A percentile compares a stretch with the other conserved stretches of the same genome.
These are phyloP conservation scores for Parasteatoda lunata DNA, from an alignment of 2,888 invertebrate species.

Conservation along the genomic window DNA sequence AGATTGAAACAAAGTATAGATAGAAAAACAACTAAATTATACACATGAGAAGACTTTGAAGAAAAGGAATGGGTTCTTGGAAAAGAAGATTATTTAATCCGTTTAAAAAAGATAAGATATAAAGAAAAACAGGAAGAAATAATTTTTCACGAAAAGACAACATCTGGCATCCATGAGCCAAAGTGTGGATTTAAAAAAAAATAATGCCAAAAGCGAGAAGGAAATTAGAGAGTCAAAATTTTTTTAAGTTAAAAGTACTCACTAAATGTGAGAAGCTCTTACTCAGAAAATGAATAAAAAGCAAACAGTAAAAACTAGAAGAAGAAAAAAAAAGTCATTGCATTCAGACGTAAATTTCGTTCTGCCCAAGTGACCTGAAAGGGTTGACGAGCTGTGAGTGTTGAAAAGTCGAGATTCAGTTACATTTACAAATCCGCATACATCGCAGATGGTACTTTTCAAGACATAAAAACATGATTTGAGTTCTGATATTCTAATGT, in stretches of 20 bases:
- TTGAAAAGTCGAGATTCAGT: slow-evolving; percentile 56
- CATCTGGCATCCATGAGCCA: slow-evolving; percentile 65
- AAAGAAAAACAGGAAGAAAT: slow-evolving; percentile 63
- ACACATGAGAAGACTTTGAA: slow-evolving; percentile 42
- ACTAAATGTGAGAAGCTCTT: slow-evolving; percentile 67
- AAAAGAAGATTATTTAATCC: slow-evolving; percentile 60
- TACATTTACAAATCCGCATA: slow-evolving; percentile 49
- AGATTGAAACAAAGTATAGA: too few relatives aligned
- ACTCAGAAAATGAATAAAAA: slow-evolving; percentile 36
- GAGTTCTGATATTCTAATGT: background rate
- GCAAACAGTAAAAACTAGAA: slow-evolving; percentile 23
- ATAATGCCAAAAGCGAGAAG: slow-evolving; percentile 15
- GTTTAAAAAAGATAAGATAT: slow-evolving; percentile 9
- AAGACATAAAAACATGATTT: slow-evolving; percentile 50
- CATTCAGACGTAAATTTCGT: slow-evolving; percentile 52
- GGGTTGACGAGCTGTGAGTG: slow-evolving; percentile 59
- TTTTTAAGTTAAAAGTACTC: slow-evolving; percentile 56
- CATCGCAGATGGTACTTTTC: slow-evolving; percentile 64
- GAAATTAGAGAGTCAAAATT: slow-evolving; percentile 66
- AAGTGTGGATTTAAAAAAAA: slow-evolving; percentile 24
- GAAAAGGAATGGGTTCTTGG: slow-evolving; percentile 39
- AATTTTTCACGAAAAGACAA: slow-evolving; percentile 66
- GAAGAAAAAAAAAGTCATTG: too few relatives aligned
- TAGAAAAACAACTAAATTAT: slow-evolving; percentile 9
- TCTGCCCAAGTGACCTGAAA: slow-evolving; percentile 65